phyloP scores from a whole-genome alignment of 2,797 vertebrate species.

The Danio kyathit region DNA sequence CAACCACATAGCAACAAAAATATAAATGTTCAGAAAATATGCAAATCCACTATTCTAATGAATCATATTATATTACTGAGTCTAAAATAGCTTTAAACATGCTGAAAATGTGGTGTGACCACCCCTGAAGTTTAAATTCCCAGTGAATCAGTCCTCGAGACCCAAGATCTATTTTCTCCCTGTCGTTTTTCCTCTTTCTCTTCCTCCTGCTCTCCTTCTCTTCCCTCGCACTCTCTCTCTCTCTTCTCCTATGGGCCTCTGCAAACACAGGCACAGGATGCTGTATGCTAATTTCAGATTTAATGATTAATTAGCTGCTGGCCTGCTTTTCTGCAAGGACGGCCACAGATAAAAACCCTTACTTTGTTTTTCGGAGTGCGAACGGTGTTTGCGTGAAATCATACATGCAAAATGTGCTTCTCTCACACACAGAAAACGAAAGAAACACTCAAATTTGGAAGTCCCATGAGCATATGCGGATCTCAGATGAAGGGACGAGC shows the following conservation, averaged over 20 bases:
- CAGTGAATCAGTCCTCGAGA: background rate
- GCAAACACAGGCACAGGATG: slow-evolving; percentile 52
- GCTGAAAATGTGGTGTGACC: background rate
- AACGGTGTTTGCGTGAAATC: slow-evolving; percentile 41
- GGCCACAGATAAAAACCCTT: slow-evolving; percentile 54
- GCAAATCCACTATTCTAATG: background rate
- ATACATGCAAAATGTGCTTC: slow-evolving; percentile 35
- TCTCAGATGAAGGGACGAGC: slow-evolving; percentile 30
- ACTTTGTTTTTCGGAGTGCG: slow-evolving; percentile 48
- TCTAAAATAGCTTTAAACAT: background rate
- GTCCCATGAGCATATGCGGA: slow-evolving; percentile 41
- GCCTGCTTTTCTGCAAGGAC: slow-evolving; percentile 60
- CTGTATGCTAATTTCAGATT: slow-evolving; percentile 65
- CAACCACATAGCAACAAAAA: background rate
- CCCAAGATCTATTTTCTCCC: slow-evolving; percentile 28
- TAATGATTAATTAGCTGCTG: slow-evolving; percentile 66
- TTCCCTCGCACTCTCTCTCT: background rate
- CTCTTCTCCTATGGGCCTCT: slow-evolving; percentile 49
- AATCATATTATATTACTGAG: background rate
- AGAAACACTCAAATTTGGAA: slow-evolving; percentile 29
- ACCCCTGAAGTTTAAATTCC: slow-evolving; percentile 16
- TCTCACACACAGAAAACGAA: slow-evolving; percentile 21
- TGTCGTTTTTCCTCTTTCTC: slow-evolving; percentile 4
- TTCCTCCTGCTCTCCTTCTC: background rate
- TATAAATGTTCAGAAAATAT: background rate